Percentiles rank a stretch among this genome's conserved stretches.
These are phyloP conservation scores for Drosophila subquinaria DNA, from an alignment of 2,888 invertebrate species.

Conservation along the genomic window DNA sequence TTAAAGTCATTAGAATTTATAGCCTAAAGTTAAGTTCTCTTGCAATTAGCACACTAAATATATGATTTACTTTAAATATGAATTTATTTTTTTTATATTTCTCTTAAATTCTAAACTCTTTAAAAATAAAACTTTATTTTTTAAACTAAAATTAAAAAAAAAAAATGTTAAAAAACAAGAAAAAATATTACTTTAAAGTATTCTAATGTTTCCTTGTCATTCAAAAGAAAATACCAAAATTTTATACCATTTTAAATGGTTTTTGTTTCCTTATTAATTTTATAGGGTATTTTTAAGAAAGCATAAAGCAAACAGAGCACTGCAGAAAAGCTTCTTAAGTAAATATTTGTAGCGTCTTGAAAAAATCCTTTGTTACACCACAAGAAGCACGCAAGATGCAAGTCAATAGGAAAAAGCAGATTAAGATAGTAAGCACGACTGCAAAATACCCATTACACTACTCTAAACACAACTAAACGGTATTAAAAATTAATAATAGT, in stretches of 20 bases:
- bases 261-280: neutral
- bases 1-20: too few species aligned
- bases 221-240: too few species aligned
- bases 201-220: neutral
- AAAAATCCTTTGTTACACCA: slow-evolving; percentile 25
- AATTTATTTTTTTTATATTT: too few species aligned
- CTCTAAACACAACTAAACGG: neutral
- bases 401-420: slow-evolving; percentile 20
- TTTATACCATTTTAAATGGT: too few species aligned
- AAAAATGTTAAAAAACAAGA: too few species aligned
- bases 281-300: slow-evolving; percentile 17
- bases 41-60: neutral
- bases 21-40: neutral
- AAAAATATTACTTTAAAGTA: too few species aligned
- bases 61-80: too few species aligned
- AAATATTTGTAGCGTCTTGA: slow-evolving; percentile 65
- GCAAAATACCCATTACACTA: neutral
- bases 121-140: too few species aligned
- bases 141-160: too few species aligned
- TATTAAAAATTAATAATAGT: neutral
- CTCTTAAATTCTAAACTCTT: too few species aligned
- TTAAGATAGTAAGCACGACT: neutral
- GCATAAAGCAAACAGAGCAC: slow-evolving; percentile 38
- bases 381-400: slow-evolving; percentile 29
- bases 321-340: slow-evolving; percentile 59